A percentile compares a stretch with the other conserved stretches of the same genome.
Conservation (phyloP, 2,797 vertebrate genomes). For the Myotis pilosus region DNA sequence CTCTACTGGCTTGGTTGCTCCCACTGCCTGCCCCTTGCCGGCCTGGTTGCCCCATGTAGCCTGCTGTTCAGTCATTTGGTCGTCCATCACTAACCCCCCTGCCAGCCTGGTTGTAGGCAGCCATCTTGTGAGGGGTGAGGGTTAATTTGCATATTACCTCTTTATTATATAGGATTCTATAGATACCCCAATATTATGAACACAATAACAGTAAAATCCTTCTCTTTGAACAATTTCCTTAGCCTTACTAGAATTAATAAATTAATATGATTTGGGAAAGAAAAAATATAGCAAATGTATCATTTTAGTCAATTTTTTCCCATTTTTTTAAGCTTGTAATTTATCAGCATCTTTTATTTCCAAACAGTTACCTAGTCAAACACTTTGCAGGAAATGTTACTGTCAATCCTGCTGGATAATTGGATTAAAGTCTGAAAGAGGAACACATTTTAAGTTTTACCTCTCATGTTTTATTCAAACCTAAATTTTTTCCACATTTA, state of each 20-base stretch:
- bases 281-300: neutral
- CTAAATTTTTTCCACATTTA: neutral
- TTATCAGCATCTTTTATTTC: neutral
- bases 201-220: neutral
- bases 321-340: neutral
- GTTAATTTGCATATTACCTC: too few relatives aligned
- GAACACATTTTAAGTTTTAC: neutral
- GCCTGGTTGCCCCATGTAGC: too few relatives aligned
- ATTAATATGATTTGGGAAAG: neutral
- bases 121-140: too few relatives aligned
- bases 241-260: neutral
- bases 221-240: neutral
- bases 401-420: neutral
- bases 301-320: neutral
- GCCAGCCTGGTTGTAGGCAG: too few relatives aligned
- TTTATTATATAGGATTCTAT: neutral
- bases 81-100: too few relatives aligned
- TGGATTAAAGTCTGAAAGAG: neutral
- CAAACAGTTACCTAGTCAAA: neutral
- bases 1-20: too few relatives aligned
- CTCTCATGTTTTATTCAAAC: slow-evolving; percentile 14
- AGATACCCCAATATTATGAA: neutral
- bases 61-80: too few relatives aligned
- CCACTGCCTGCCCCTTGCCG: too few relatives aligned
- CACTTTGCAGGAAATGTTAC: neutral